A percentile compares a stretch with the other conserved stretches of the same genome.
Evolutionary conservation across 2,113 vertebrate species (phyloP).

Genomic region (Platysternon megacephalum): DNA sequence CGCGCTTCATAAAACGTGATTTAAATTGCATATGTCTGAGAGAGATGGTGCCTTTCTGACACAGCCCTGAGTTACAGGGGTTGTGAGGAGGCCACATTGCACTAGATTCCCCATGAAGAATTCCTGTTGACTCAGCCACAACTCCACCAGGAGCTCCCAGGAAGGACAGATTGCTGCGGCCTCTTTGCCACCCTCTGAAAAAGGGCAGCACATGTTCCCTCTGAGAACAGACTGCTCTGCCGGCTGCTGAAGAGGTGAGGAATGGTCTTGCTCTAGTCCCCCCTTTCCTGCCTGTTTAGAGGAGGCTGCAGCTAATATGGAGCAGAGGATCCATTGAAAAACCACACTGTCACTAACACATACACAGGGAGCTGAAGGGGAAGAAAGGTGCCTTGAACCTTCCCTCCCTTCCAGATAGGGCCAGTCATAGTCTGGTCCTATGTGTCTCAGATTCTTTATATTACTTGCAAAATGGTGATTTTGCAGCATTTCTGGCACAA

Average conservation of each 20-base stretch:
- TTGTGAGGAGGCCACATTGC: not conserved
- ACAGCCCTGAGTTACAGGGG: not conserved
- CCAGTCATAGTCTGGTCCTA: not conserved
- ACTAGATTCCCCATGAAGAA: not conserved
- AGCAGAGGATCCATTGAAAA: not conserved
- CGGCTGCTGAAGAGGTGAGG: rapidly evolving
- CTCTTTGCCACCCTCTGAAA: not conserved
- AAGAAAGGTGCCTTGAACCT: not conserved
- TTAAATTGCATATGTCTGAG: constrained; percentile 28
- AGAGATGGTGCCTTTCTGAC: not conserved
- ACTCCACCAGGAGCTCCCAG: not conserved
- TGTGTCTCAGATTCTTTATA: not conserved
- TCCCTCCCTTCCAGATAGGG: not conserved
- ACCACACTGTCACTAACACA: not conserved
- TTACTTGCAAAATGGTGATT: not conserved
- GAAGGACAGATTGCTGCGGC: not conserved
- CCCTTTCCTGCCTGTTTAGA: not conserved
- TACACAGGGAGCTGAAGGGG: not conserved
- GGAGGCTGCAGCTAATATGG: not conserved
- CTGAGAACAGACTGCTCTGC: not conserved
- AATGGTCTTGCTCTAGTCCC: not conserved
- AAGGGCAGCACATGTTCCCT: not conserved
- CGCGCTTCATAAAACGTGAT: constrained; percentile 36
- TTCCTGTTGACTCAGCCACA: constrained; percentile 29
- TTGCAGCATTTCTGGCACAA: not conserved